Evolutionary conservation across 2,797 vertebrate genomes (phyloP).

Genomic region (Pangasius krempfi): DNA sequence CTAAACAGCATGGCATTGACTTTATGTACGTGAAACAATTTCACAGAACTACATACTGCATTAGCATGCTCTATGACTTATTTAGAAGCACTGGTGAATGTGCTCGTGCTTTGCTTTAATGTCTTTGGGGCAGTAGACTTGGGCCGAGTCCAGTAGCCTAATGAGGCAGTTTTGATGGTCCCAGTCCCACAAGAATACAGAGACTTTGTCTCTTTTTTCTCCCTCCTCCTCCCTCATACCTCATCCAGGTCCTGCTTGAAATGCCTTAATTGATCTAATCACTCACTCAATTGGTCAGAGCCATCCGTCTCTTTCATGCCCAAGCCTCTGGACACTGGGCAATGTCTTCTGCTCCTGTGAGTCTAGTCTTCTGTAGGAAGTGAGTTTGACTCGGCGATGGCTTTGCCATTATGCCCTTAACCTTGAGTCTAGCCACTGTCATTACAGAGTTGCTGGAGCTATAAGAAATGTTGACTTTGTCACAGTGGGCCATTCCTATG

Average conservation of each 20-base stretch:
- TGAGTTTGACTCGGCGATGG: constrained; percentile 36
- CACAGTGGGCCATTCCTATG: constrained; percentile 45
- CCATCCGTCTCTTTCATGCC: constrained; percentile 74
- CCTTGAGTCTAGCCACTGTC: constrained; percentile 53
- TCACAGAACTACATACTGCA: neutral
- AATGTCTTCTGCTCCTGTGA: constrained; percentile 63
- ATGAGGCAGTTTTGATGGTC: constrained; percentile 76
- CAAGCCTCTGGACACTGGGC: constrained; percentile 69
- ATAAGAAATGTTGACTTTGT: constrained; percentile 45
- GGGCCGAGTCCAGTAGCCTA: constrained; percentile 73
- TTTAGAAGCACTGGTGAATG: constrained; percentile 2
- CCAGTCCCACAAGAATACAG: constrained; percentile 68
- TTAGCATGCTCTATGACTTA: neutral
- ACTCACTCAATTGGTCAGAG: constrained; percentile 76
- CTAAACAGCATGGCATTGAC: neutral
- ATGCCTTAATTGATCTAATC: constrained; percentile 78
- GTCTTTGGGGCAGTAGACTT: constrained; percentile 64
- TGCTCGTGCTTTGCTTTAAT: constrained; percentile 31
- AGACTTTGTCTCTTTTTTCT: constrained; percentile 64
- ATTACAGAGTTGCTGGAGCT: constrained; percentile 40
- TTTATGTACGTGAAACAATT: neutral
- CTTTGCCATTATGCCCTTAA: constrained; percentile 48
- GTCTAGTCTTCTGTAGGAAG: constrained; percentile 44
- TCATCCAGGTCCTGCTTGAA: constrained; percentile 59
- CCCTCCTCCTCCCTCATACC: constrained; percentile 62